phyloP scores from a whole-genome alignment of 2,888 invertebrate species.

The Cosmorhoe ocellata region DNA sequence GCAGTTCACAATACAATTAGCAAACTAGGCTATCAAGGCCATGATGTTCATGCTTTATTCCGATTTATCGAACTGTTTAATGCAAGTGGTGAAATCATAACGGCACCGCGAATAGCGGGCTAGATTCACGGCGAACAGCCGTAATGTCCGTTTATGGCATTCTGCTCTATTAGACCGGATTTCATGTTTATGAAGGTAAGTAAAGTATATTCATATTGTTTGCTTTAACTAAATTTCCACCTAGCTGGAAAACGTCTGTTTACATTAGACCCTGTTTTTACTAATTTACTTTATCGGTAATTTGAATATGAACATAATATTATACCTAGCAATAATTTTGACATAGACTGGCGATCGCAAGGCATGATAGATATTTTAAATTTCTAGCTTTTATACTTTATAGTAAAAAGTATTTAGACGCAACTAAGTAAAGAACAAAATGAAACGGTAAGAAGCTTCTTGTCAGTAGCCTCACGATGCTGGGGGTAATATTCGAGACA shows the following conservation, averaged over 20 bases:
- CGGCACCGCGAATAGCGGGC: slow-evolving; percentile 17
- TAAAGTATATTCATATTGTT: slow-evolving; percentile 31
- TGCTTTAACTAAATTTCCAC: slow-evolving; percentile 7
- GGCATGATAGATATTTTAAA: no score
- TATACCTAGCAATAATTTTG: no score
- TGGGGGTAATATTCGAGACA: slow-evolving; percentile 41
- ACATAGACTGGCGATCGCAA: no score
- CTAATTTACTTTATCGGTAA: no score
- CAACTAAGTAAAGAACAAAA: no score
- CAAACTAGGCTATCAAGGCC: slow-evolving; percentile 29
- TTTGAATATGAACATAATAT: no score
- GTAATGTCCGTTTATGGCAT: slow-evolving; percentile 31
- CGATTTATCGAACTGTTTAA: slow-evolving; percentile 25
- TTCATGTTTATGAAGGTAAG: background rate
- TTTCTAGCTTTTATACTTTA: no score
- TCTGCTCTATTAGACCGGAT: slow-evolving; percentile 24
- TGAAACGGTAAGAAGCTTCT: no score
- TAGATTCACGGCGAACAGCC: slow-evolving; percentile 17
- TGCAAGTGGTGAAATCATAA: slow-evolving; percentile 27
- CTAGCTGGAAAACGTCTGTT: no score
- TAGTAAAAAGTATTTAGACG: no score
- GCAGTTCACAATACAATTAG: slow-evolving; percentile 20
- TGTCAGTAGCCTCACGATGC: slow-evolving; percentile 28
- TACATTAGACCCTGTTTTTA: no score
- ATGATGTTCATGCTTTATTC: slow-evolving; percentile 24